Base-by-base conservation (phyloP, 2,113 vertebrate species). In the Emydura subglobosa region DNA sequence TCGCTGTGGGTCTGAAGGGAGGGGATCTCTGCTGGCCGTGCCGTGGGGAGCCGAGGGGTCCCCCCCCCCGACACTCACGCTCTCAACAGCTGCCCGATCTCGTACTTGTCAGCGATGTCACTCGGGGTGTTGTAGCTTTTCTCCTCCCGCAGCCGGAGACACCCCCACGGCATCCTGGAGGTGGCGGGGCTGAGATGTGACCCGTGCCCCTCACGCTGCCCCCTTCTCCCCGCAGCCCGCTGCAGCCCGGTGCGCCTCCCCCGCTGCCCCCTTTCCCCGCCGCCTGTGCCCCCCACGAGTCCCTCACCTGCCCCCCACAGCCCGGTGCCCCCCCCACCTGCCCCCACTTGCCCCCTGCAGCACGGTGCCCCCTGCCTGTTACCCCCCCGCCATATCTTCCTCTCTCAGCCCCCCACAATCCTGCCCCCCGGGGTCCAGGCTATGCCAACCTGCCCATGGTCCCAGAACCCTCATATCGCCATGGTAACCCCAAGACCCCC, bases 101-200 rank as follows among this genome's bases (percentile, higher is more conserved):
- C 98, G 96, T 99, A 99, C 93, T 99, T 99, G 97, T 99, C 99
- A 2, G 98, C 98, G 98, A 99, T 97, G 90, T 99, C 99, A 79
- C 98, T 98, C 12, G 98, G 98, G 95, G 96, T 98, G 92, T 97
- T 96, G 95, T 98, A 99, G 8, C 72, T 98, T 91, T 98, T 98
- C 98, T 98, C 98, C 95, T 98, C 98, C 95, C 98, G 98, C 95
- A 98, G 97, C 97, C 98, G 98, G 97, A 99, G 98, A 97, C 99
- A 99, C 92, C 98, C 89, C 80, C 86, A 84, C 82, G 83, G 89
- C 85, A 89, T 84, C 79, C 44, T 91, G 39, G 39, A 31, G 74
- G 83, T 53, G 44, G 51, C 51, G 16, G 50, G 49, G 49, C 6
- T 14, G 25, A 76, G 59, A 79, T 34, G 88, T 19, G 86, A n/a